These are phyloP conservation scores for Tauraco hartlaubi DNA, from an alignment of 2,797 vertebrate genomes.

Conservation along the genomic window DNA sequence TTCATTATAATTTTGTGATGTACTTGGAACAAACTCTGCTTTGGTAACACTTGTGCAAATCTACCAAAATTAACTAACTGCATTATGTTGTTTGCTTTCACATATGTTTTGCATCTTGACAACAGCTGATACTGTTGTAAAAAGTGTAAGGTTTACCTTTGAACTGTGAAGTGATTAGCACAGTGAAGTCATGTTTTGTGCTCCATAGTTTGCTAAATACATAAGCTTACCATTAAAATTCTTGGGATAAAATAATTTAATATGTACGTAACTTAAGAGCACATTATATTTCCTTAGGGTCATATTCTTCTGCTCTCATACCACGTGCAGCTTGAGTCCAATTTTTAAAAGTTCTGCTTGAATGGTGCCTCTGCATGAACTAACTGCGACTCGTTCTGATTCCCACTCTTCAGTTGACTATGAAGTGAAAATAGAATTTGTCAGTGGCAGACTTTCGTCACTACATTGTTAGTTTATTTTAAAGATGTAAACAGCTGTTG, in stretches of 20 bases:
- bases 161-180: conserved; percentile 15
- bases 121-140: conserved; percentile 19
- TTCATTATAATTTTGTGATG: not conserved
- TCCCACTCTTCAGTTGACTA: not conserved
- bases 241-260: not conserved
- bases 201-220: not conserved
- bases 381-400: not conserved
- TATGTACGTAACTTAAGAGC: not conserved
- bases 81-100: conserved; percentile 53
- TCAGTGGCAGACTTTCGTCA: not conserved
- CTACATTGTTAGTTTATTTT: not conserved
- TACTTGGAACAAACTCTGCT: conserved; percentile 22
- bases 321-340: not conserved
- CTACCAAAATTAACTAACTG: conserved; percentile 45
- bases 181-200: not conserved
- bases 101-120: conserved; percentile 13
- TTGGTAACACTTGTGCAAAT: conserved; percentile 42
- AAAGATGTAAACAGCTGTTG: not conserved
- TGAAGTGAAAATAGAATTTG: not conserved
- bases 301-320: not conserved
- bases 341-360: not conserved
- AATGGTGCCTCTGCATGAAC: not conserved
- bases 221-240: not conserved
- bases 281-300: not conserved
- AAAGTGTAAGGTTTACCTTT: conserved; percentile 29